phyloP scores from a whole-genome alignment of 1,140 invertebrate species.

The Danaus plexippus region DNA sequence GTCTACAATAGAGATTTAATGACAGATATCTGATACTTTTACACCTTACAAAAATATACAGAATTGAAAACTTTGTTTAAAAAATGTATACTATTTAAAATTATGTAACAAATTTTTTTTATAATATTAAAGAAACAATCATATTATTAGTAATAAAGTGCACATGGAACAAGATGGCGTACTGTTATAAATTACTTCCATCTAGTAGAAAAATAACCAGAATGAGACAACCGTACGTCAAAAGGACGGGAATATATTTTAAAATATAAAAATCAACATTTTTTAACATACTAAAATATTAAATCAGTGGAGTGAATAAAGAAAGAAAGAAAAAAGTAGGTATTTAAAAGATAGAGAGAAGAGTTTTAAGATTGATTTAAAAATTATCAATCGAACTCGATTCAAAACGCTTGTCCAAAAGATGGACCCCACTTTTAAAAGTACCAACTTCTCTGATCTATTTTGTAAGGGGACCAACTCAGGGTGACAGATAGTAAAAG shows the following conservation, averaged over 20 bases:
- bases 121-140: background rate
- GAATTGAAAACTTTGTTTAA: background rate
- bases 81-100: slow-evolving; percentile 1
- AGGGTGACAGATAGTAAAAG: slow-evolving; percentile 51
- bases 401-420: slow-evolving; percentile 19
- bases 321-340: background rate
- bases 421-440: slow-evolving; percentile 21
- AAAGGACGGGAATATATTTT: too few species aligned
- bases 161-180: too few species aligned
- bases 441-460: slow-evolving; percentile 43
- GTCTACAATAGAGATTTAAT: too few species aligned
- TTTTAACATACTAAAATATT: background rate
- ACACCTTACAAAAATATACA: too few species aligned
- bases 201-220: slow-evolving; percentile 12
- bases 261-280: slow-evolving; percentile 1
- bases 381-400: slow-evolving; percentile 4
- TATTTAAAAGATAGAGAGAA: background rate
- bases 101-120: slow-evolving; percentile 7
- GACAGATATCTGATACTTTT: too few species aligned
- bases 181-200: slow-evolving; percentile 10
- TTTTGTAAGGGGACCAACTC: slow-evolving; percentile 31
- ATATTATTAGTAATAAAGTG: too few species aligned
- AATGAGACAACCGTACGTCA: slow-evolving; percentile 9
- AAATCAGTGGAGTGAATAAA: background rate
- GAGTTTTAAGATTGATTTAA: background rate